Percentiles rank a stretch among this genome's conserved stretches.
Conservation (phyloP, 2,888 invertebrate genomes). For the Chaitophorus viminalis region DNA sequence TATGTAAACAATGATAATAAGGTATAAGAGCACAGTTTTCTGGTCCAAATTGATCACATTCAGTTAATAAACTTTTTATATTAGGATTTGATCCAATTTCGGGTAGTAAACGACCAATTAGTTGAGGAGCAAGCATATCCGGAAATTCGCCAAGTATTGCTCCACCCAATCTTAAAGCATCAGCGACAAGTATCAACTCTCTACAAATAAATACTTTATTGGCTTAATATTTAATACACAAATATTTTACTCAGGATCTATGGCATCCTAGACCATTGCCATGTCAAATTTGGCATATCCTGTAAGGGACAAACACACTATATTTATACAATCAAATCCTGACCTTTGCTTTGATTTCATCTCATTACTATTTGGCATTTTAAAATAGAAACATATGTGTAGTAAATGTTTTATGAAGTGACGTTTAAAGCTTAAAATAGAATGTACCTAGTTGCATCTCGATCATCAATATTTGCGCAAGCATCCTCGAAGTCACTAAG, state of each 20-base stretch:
- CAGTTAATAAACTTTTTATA: conserved; percentile 86
- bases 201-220: conserved; percentile 68
- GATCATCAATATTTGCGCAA: conserved; percentile 81
- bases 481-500: conserved; percentile 96
- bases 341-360: conserved; percentile 53
- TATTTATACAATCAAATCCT: conserved; percentile 50
- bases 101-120: conserved; percentile 90
- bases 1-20: conserved; percentile 94
- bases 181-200: conserved; percentile 91
- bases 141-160: conserved; percentile 92
- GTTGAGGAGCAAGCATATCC: conserved; percentile 94
- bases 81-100: conserved; percentile 85
- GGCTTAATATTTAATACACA: neutral
- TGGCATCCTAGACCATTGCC: conserved; percentile 61
- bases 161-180: conserved; percentile 91
- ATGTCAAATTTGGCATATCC: conserved; percentile 58
- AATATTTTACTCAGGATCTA: conserved; percentile 14
- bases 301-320: conserved; percentile 41
- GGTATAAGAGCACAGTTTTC: conserved; percentile 91
- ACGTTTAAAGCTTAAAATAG: neutral
- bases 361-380: conserved; percentile 34
- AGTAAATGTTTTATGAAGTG: neutral
- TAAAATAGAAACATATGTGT: conserved; percentile 26
- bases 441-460: conserved; percentile 79
- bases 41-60: conserved; percentile 90